Conservation (phyloP, 2,888 invertebrate genomes). For the Agonopterix subpropinquella region DNA sequence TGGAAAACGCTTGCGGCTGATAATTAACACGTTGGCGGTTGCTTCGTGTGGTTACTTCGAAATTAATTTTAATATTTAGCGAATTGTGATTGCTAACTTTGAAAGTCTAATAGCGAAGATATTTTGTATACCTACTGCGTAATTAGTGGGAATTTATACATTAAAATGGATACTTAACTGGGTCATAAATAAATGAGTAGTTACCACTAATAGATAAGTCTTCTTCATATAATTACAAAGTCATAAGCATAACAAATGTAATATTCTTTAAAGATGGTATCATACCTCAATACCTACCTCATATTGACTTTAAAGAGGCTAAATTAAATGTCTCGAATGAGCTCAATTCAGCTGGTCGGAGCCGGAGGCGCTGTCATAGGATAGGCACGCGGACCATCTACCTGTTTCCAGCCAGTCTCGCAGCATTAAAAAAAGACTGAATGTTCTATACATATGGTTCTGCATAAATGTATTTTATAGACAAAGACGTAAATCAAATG, state of each 20-base stretch:
- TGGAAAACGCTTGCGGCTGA: constrained; percentile 47
- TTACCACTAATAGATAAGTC: no score
- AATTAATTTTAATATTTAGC: not conserved
- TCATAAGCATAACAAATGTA: no score
- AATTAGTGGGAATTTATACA: no score
- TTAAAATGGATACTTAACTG: no score
- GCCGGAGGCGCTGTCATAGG: constrained; percentile 33
- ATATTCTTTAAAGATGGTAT: no score
- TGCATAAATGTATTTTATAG: no score
- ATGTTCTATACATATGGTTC: no score
- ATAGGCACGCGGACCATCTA: constrained; percentile 41
- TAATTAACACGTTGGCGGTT: constrained; percentile 53
- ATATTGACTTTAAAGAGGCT: constrained; percentile 13
- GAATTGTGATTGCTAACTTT: not conserved
- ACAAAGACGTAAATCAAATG: no score
- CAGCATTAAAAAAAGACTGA: not conserved
- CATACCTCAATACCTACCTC: no score
- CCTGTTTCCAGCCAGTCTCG: constrained; percentile 26
- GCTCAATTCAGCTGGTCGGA: constrained; percentile 18
- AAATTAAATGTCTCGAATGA: constrained; percentile 22
- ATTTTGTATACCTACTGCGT: no score
- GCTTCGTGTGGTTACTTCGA: constrained; percentile 25
- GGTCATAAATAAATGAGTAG: no score
- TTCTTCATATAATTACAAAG: not conserved
- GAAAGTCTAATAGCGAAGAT: no score